Conservation (phyloP, 2,113 vertebrate species). For the Gyps fulvus region DNA sequence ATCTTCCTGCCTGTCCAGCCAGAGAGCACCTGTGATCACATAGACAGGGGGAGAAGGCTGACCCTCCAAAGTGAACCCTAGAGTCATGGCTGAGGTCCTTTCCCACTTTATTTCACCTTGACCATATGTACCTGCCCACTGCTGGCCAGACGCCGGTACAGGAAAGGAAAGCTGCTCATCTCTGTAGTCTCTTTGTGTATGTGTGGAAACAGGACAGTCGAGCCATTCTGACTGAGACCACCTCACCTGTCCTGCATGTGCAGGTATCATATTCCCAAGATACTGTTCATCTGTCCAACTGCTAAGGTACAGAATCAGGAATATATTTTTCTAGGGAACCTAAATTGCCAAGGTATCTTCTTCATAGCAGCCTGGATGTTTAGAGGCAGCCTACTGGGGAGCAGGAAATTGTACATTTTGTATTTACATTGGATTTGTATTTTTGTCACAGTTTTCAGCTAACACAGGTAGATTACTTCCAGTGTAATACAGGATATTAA, state of each 20-base stretch:
- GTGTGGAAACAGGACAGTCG: neutral
- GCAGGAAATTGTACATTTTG: neutral
- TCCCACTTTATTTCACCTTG: neutral
- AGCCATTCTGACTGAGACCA: neutral
- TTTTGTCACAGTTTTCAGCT: neutral
- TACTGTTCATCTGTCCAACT: neutral
- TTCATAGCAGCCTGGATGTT: neutral
- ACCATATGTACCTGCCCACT: neutral
- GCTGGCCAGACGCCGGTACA: neutral
- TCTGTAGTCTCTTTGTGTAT: rapidly evolving
- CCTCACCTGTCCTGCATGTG: neutral
- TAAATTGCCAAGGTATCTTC: neutral
- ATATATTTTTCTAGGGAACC: neutral
- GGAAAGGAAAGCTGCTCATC: neutral
- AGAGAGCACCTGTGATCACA: neutral
- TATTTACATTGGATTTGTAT: neutral
- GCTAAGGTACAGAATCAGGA: neutral
- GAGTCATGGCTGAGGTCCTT: neutral
- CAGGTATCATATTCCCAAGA: neutral
- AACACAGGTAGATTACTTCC: neutral
- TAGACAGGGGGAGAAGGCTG: neutral
- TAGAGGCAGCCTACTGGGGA: neutral
- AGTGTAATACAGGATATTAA: neutral
- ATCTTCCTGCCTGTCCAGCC: neutral
- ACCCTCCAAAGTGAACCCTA: neutral